Percentiles rank a stretch among this genome's conserved stretches.
phyloP scores from a whole-genome alignment of 2,797 vertebrate species.

The Botia almorhae region DNA sequence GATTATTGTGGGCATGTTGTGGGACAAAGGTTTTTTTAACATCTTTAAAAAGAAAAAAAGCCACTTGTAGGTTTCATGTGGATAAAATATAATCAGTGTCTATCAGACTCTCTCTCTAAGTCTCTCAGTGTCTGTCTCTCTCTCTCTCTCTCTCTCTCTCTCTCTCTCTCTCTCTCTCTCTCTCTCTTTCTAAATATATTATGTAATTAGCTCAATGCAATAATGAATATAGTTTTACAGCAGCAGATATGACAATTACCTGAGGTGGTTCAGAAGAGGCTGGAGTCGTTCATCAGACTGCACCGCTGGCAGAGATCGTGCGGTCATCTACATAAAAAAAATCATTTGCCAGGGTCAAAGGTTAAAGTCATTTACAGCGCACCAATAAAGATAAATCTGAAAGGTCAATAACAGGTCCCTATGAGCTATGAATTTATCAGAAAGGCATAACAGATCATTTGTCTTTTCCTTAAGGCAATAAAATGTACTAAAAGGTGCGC shows the following conservation, averaged over 20 bases:
- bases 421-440: background rate
- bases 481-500: background rate
- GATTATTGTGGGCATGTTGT: background rate
- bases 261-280: slow-evolving; percentile 94
- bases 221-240: slow-evolving; percentile 26
- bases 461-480: background rate
- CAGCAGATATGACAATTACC: slow-evolving; percentile 76
- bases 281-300: slow-evolving; percentile 96
- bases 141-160: no score
- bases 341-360: slow-evolving; percentile 33
- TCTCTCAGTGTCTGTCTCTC: no score
- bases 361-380: slow-evolving; percentile 40
- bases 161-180: no score
- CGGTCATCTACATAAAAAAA: slow-evolving; percentile 84
- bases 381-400: slow-evolving; percentile 59
- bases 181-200: background rate
- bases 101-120: background rate
- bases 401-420: slow-evolving; percentile 14
- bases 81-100: background rate
- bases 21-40: background rate
- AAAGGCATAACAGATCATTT: background rate
- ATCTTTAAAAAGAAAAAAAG: background rate
- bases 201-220: slow-evolving; percentile 24
- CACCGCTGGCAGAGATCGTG: slow-evolving; percentile 88
- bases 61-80: background rate